These are phyloP conservation scores for Sericinus montela DNA, from an alignment of 2,888 invertebrate species.

Conservation along the genomic window DNA sequence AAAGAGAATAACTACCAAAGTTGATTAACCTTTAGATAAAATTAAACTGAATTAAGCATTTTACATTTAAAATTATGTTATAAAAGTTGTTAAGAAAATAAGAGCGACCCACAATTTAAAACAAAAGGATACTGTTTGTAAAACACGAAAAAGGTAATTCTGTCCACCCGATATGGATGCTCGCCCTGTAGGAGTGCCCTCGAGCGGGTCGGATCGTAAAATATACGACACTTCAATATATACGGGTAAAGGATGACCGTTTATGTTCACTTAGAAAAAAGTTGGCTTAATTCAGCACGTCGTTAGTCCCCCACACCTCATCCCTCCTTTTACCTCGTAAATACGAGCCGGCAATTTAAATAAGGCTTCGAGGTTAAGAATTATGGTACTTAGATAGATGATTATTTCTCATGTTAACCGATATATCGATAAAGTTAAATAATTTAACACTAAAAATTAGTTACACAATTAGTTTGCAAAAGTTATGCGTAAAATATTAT, in stretches of 20 bases:
- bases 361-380: constrained; percentile 35
- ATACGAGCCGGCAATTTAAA: constrained; percentile 63
- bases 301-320: constrained; percentile 34
- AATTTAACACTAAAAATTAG: too few relatives aligned
- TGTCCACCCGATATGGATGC: constrained; percentile 63
- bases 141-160: constrained; percentile 64
- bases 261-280: constrained; percentile 76
- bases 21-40: background rate
- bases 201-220: constrained; percentile 68
- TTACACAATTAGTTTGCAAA: too few relatives aligned
- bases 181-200: constrained; percentile 57
- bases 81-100: constrained; percentile 18
- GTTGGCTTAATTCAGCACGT: constrained; percentile 72
- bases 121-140: constrained; percentile 41
- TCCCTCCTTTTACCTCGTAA: constrained; percentile 46
- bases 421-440: background rate
- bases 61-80: constrained; percentile 7
- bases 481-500: too few relatives aligned
- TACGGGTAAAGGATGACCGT: constrained; percentile 61
- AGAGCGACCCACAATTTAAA: constrained; percentile 21
- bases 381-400: background rate
- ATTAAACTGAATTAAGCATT: constrained; percentile 6
- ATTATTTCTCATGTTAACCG: constrained; percentile 1
- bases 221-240: constrained; percentile 74
- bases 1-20: too few relatives aligned